A percentile compares a stretch with the other conserved stretches of the same genome.
Evolutionary conservation across 1,140 invertebrate species (phyloP).

Genomic region (Araneus ventricosus): DNA sequence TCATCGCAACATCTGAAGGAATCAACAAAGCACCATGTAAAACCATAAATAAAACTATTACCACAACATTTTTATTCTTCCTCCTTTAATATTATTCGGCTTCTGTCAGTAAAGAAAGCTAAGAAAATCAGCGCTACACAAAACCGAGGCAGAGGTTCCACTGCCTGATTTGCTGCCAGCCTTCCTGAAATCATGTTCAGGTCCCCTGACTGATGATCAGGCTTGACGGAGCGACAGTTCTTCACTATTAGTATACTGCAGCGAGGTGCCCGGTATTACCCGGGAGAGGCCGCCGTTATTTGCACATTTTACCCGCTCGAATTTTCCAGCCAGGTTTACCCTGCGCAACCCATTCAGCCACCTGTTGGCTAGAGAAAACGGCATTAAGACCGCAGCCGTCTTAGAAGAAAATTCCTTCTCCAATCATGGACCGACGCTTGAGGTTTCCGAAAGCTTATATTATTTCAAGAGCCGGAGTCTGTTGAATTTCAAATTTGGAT

Average conservation of each 20-base stretch:
- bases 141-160: not conserved
- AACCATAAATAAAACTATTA: no score
- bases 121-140: not conserved
- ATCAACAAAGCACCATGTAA: no score
- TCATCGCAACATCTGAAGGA: no score
- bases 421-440: conserved; percentile 53
- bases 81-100: not conserved
- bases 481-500: conserved; percentile 62
- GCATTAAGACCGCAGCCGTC: conserved; percentile 60
- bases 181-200: conserved; percentile 33
- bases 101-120: not conserved
- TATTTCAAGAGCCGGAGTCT: conserved; percentile 41
- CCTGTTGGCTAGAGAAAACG: conserved; percentile 65
- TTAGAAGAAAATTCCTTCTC: conserved; percentile 42
- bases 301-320: conserved; percentile 66
- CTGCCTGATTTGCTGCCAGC: conserved; percentile 26
- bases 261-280: conserved; percentile 49
- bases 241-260: conserved; percentile 70
- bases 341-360: not conserved
- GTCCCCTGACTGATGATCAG: conserved; percentile 71
- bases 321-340: not conserved
- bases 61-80: not conserved
- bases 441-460: conserved; percentile 65
- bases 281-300: conserved; percentile 58
- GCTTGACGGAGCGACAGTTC: conserved; percentile 59